These are phyloP conservation scores for Sclerurus mexicanus DNA, from an alignment of 2,113 vertebrate species.

Conservation along the genomic window DNA sequence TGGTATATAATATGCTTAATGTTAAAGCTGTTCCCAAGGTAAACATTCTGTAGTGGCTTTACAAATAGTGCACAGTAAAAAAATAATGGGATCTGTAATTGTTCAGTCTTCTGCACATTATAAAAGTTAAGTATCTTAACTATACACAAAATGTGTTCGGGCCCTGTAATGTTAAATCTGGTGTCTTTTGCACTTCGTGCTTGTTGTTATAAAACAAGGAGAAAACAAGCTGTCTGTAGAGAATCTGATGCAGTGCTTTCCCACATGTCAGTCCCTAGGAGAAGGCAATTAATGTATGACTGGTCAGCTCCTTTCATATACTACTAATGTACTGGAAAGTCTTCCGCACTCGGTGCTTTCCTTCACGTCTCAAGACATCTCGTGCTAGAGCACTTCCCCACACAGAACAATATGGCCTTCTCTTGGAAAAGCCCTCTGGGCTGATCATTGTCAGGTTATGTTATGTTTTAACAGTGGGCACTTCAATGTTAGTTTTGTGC, in stretches of 20 bases:
- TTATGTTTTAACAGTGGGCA: slow-evolving; percentile 86
- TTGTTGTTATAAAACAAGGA: not conserved
- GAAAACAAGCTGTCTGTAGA: slow-evolving; percentile 71
- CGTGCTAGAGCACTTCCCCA: slow-evolving; percentile 29
- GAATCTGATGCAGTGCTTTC: slow-evolving; percentile 71
- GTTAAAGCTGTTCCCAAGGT: not conserved
- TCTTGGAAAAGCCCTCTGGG: slow-evolving; percentile 81
- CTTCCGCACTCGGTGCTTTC: slow-evolving; percentile 78
- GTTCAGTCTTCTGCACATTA: not conserved
- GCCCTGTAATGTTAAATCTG: not conserved
- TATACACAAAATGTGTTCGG: not conserved
- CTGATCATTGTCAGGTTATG: slow-evolving; percentile 83
- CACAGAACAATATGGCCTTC: slow-evolving; percentile 78
- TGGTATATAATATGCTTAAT: slow-evolving; percentile 6
- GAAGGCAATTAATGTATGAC: slow-evolving; percentile 74
- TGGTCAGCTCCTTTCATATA: slow-evolving; percentile 82
- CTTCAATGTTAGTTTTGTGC: slow-evolving; percentile 83
- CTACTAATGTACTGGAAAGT: slow-evolving; percentile 92
- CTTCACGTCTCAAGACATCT: slow-evolving; percentile 75
- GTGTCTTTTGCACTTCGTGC: not conserved
- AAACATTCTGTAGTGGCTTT: slow-evolving; percentile 11
- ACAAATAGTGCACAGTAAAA: slow-evolving; percentile 7
- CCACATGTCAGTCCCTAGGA: slow-evolving; percentile 79
- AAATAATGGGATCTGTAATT: not conserved
- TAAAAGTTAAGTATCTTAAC: not conserved